Conservation (phyloP, 2,797 vertebrate species). For the Chrosomus eos region DNA sequence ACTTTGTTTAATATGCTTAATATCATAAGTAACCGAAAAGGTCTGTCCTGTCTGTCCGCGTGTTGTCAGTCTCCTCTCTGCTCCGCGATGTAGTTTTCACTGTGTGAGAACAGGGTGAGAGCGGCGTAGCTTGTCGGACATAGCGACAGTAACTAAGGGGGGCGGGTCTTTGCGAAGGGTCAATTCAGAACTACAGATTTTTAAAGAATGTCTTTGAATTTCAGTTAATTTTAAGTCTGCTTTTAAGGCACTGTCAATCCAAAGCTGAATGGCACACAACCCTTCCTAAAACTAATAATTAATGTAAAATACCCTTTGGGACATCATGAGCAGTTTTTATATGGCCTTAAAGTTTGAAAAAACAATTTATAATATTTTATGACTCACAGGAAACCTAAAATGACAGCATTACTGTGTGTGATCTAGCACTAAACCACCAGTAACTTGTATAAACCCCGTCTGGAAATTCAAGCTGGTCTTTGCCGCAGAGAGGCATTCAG, state of each 20-base stretch:
- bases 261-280: neutral
- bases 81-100: too few relatives aligned
- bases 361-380: neutral
- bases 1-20: too few relatives aligned
- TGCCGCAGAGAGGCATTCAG: neutral
- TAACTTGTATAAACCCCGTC: neutral
- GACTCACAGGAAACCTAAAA: neutral
- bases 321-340: neutral
- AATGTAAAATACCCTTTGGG: neutral
- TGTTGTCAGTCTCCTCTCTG: too few relatives aligned
- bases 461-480: constrained; percentile 6
- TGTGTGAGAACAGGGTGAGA: too few relatives aligned
- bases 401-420: neutral
- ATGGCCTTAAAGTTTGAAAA: neutral
- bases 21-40: too few relatives aligned
- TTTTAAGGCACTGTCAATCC: neutral
- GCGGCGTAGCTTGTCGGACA: too few relatives aligned
- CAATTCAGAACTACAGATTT: neutral
- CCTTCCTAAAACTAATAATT: neutral
- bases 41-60: too few relatives aligned
- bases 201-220: neutral
- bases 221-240: neutral
- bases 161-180: too few relatives aligned
- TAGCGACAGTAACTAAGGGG: too few relatives aligned
- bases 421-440: neutral